Base-by-base conservation (phyloP, 1,140 invertebrate species). In the Penaeus japonicus region DNA sequence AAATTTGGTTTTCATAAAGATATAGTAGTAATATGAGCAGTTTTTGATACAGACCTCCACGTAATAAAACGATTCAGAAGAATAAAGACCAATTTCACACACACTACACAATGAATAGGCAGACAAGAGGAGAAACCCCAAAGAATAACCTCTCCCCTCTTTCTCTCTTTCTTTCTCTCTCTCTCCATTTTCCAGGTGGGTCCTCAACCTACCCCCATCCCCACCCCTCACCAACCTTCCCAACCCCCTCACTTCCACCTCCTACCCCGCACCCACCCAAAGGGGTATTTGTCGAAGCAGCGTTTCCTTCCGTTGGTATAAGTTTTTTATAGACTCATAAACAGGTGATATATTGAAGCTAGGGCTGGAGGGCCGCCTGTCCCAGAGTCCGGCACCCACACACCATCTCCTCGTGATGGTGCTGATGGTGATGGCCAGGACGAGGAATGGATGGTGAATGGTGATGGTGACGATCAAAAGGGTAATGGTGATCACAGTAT, bases 311-410 rank as follows among this genome's bases (percentile, higher is more conserved):
- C 78, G 80, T 83, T 77, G 87, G 81, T 88, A 75, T 88, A 88
- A 88, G 87, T 88, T 88, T 87, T 84, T 88, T 88, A 88, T 88
- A 79, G 80, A 59, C 78, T 79, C 70, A 88, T 88, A 88, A 88
- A 88, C 87, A 88, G 87, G 87, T 88, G 87, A 88, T 88, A 88
- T 84, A 88, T 88, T 88, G 87, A 88, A 88, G 87, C 55, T 78
- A 81, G 80, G 39, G 78, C 24, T 32, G 30, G 57, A 24, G 35
- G 57, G 57, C 81, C 47, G 47, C 47, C 47, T 7, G 47, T 47
- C 47, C 47, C 47, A 15, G 47, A 47, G 47, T 47, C 47, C 15
- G 47, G 47, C 47, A 47, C 47, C 47, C 47, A 47, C 47, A 47
- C 47, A n/a, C n/a, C n/a, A n/a, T n/a, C 47, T 39, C 7, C 35